Evolutionary conservation across 1,140 invertebrate genomes (phyloP), one percentile per base, ranked within the genome.

Genomic region (Drosophila sp.): DNA sequence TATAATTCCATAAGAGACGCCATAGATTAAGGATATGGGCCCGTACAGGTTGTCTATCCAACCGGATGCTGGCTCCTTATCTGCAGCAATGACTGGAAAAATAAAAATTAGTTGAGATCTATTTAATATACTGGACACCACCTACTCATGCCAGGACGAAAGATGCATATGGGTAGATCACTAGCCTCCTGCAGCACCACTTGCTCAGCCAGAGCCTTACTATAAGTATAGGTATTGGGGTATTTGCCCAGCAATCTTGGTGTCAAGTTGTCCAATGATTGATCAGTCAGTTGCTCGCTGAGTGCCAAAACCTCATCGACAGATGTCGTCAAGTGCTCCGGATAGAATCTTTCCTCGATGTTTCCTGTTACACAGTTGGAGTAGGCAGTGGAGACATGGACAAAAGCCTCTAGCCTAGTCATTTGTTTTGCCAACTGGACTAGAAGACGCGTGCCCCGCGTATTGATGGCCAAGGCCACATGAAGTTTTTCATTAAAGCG

Each of bases 31-130:
- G 23, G 95, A 96, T 61, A 96, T 97, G 4, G 97, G 96, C 54
- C 97, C 97, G 90, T 98, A 98, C 67, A 97, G 93, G 85, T 98
- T 99, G 90, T 98, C 97, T 25, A 98, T 97, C 96, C 97, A 98
- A 2, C 96, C 96, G 11, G 91, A 60, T 0, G 94, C 76, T 0
- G 95, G 95, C 70, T 98, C 97, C 60, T 94, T 94, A 91, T 95
- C 95, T 0, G 96, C 95, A 0, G 96, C 96, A 33, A 97, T 94
- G 29, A 98, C 96, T 95, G 91, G 6, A 6, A 47, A 23, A 17
- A 94, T 94, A 32, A 96, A 79, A 96, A 96, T 8, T 96, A 94
- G 25, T 94, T 94, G 79, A 95, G 93, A 89, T 96, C 95, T 5
- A 96, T 95, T 0, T 95, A 10, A 11, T 10, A 11, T 4, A 6